Evolutionary conservation across 2,888 invertebrate species (phyloP), one percentile per base, ranked within the genome.

Genomic region (Magallana nippona): DNA sequence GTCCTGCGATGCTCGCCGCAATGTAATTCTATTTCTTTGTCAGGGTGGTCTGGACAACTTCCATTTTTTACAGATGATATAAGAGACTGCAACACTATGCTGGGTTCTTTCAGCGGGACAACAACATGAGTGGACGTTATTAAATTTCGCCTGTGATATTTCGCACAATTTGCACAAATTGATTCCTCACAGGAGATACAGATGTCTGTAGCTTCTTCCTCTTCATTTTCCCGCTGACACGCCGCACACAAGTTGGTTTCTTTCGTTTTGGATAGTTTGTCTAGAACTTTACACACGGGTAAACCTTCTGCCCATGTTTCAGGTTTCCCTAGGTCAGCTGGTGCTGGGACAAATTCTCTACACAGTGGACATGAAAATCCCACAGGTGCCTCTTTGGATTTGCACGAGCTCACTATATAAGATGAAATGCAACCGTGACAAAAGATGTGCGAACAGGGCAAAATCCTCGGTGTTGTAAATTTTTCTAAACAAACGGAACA

Each of bases 371-470:
- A 71, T 0, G 27, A 13, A 71, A 71, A 27, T 22, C 71, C 71
- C 32, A 71, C 15, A 22, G 27, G 27, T 8, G 15, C 71, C 27
- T 22, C 27, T 71, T 27, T 71, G 17, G 71, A 71, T 32, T 32
- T 32, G 32, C 71, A 27, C 10, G 13, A 44, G 63, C n/a, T 79
- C 57, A 11, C 84, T 80, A 19, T 83, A 82, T 55, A 78, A 63
- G 27, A 63, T 56, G 62, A 13, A 82, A 77, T 55, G 80, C 32
- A 62, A 58, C 17, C 80, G 82, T 80, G 17, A 8, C 1, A 60
- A 55, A 0, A 10, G 83, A 17, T 27, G 17, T 13, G 27, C 22
- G 1, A 79, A n/a, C 11, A 10, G 19, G 19, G 19, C 19, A 15
- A 71, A 71, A 71, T 44, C 44, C 44, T 44, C 10, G 44, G 44